phyloP scores from a whole-genome alignment of 2,888 invertebrate species.

The Troilus luridus region DNA sequence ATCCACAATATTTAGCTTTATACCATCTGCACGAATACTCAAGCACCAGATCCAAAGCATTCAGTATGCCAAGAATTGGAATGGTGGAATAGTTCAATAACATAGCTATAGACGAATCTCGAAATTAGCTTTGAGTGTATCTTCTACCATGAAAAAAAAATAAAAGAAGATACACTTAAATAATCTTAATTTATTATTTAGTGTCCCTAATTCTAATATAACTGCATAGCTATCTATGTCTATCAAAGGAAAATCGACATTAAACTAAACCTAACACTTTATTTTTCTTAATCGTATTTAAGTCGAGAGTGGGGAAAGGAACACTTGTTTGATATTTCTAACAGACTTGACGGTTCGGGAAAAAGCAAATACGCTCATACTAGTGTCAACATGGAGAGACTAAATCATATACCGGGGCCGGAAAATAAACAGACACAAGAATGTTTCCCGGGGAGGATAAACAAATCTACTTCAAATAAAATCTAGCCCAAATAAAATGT shows the following conservation, averaged over 20 bases:
- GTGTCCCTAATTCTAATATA: background rate
- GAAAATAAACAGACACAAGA: constrained; percentile 42
- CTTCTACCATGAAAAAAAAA: too few species aligned
- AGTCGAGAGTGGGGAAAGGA: background rate
- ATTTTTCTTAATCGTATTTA: constrained; percentile 14
- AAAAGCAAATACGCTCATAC: constrained; percentile 15
- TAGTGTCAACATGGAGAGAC: constrained; percentile 8
- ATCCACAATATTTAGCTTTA: too few species aligned
- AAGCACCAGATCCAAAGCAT: too few species aligned
- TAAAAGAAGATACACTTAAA: too few species aligned
- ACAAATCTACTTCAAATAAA: constrained; percentile 46
- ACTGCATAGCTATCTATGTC: background rate
- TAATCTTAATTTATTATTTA: too few species aligned
- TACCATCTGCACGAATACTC: too few species aligned
- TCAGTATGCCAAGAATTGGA: too few species aligned
- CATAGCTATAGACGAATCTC: too few species aligned
- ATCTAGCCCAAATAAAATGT: constrained; percentile 39
- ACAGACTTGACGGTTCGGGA: background rate
- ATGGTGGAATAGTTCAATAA: too few species aligned
- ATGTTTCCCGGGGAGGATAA: constrained; percentile 14
- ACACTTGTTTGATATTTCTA: constrained; percentile 44
- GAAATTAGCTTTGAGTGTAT: too few species aligned
- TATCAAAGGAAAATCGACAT: background rate
- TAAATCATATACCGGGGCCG: constrained; percentile 36
- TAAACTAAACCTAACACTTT: background rate